Percentiles rank a stretch among this genome's conserved stretches.
Evolutionary conservation across 2,797 vertebrate genomes (phyloP).

Genomic region (Melanotaenia boesemani): DNA sequence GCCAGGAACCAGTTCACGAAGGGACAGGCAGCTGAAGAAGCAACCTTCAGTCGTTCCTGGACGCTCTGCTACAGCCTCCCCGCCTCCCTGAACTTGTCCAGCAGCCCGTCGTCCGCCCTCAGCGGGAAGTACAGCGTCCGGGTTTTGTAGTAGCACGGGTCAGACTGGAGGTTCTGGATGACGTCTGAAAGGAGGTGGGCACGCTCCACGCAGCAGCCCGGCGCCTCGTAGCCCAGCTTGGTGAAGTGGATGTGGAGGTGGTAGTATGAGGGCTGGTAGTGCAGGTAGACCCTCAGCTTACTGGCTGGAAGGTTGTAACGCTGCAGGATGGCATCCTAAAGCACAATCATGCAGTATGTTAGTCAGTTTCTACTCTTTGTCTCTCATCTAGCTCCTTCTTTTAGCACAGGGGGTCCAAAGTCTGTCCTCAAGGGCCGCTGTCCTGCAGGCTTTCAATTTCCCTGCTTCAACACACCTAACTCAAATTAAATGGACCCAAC

Average conservation of each 20-base stretch:
- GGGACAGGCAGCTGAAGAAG: too few relatives aligned
- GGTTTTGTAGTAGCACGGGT: constrained; percentile 84
- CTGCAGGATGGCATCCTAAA: constrained; percentile 86
- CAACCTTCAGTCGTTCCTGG: neutral
- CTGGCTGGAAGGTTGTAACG: constrained; percentile 77
- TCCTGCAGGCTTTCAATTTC: too few relatives aligned
- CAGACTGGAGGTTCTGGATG: constrained; percentile 88
- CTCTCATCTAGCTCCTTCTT: too few relatives aligned
- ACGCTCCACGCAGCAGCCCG: constrained; percentile 88
- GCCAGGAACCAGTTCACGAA: too few relatives aligned
- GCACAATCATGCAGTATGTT: too few relatives aligned
- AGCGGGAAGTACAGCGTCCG: constrained; percentile 87
- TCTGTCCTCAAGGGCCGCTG: too few relatives aligned
- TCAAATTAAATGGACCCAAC: too few relatives aligned
- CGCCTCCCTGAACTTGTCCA: constrained; percentile 84
- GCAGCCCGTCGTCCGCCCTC: constrained; percentile 84
- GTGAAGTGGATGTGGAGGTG: constrained; percentile 97
- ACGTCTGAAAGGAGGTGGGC: constrained; percentile 92
- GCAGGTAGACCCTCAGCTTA: constrained; percentile 89
- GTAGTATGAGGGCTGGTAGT: constrained; percentile 97
- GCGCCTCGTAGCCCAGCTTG: constrained; percentile 88
- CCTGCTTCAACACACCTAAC: too few relatives aligned
- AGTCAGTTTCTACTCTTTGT: too few relatives aligned
- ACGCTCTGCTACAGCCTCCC: constrained; percentile 65
- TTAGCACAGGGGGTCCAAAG: too few relatives aligned